These are phyloP conservation scores for Parus major DNA, from an alignment of 2,113 vertebrate genomes.

Conservation along the genomic window DNA sequence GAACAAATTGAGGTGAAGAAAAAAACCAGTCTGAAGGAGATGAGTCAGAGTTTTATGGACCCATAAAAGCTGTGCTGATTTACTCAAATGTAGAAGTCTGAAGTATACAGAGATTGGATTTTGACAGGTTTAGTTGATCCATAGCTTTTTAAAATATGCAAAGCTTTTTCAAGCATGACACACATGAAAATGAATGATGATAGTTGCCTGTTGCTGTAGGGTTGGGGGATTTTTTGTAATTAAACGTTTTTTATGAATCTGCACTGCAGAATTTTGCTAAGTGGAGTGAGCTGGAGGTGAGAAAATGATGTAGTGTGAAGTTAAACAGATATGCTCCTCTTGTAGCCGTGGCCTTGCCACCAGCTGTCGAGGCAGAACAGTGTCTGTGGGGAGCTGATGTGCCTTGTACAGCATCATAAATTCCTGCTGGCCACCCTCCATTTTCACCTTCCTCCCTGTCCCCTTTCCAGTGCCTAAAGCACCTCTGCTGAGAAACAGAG, in stretches of 20 bases:
- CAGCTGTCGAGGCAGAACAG: neutral
- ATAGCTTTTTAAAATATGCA: constrained; percentile 78
- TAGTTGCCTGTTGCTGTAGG: constrained; percentile 59
- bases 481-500: neutral
- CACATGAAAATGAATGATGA: constrained; percentile 73
- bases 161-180: constrained; percentile 75
- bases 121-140: constrained; percentile 79
- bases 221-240: constrained; percentile 66
- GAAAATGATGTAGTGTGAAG: neutral
- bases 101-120: constrained; percentile 71
- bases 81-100: constrained; percentile 68
- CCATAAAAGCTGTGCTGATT: constrained; percentile 77
- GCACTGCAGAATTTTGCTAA: constrained; percentile 71
- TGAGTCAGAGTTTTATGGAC: constrained; percentile 78
- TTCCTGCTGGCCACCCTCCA: neutral
- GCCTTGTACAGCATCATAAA: neutral
- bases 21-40: constrained; percentile 69
- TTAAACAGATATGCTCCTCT: neutral
- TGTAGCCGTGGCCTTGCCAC: neutral
- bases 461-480: neutral
- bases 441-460: neutral
- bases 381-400: neutral
- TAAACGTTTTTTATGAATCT: constrained; percentile 75
- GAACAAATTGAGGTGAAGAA: constrained; percentile 77
- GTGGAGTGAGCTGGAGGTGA: neutral